phyloP scores from a whole-genome alignment of 2,113 vertebrate species.

The Microtus ochrogaster region DNA sequence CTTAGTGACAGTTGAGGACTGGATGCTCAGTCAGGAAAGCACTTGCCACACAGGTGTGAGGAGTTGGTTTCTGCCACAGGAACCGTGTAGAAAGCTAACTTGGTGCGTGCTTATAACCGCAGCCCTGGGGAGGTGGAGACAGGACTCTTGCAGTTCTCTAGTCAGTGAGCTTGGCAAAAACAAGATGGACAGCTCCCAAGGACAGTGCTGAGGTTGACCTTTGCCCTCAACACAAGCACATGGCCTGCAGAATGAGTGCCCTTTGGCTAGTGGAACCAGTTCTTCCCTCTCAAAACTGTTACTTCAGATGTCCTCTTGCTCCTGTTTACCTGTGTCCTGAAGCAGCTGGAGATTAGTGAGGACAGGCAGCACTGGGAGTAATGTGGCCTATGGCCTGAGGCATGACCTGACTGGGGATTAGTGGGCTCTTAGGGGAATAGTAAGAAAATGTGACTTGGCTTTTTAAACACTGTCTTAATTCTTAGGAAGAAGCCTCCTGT shows the following conservation, averaged over 20 bases:
- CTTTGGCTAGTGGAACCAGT: neutral
- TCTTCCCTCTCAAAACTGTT: neutral
- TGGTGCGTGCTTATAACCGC: neutral
- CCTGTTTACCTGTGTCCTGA: neutral
- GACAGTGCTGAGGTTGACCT: neutral
- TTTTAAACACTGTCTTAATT: constrained; percentile 22
- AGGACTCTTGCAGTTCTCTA: neutral
- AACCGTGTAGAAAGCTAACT: neutral
- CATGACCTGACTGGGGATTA: neutral
- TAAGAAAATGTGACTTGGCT: constrained; percentile 32
- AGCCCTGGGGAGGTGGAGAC: neutral
- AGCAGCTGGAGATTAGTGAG: neutral
- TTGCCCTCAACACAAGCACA: neutral
- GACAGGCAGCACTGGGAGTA: neutral
- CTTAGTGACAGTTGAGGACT: too few species aligned
- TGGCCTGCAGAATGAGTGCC: neutral
- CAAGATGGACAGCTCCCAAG: neutral
- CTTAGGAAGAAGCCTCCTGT: neutral
- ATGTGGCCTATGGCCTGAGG: neutral
- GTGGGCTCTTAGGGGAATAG: neutral
- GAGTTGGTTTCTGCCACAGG: neutral
- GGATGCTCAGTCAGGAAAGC: neutral
- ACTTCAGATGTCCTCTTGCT: neutral
- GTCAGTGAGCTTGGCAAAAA: neutral
- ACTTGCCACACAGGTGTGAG: neutral